Conservation (phyloP, 2,888 invertebrate species). For the Podabrus alpinus region DNA sequence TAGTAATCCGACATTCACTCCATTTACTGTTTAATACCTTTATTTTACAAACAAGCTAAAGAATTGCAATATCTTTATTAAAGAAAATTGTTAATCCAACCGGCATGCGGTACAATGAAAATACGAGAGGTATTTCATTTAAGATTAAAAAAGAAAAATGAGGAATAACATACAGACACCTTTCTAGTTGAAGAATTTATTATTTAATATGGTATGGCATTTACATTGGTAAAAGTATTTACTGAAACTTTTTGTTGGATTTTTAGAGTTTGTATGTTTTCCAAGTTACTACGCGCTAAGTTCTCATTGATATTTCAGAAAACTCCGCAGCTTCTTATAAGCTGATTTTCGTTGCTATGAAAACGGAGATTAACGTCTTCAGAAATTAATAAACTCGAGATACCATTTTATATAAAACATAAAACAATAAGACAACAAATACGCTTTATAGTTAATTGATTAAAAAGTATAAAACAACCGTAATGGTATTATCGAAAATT, state of each 20-base stretch:
- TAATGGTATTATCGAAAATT: not conserved
- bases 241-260: not conserved
- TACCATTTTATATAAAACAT: not conserved
- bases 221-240: not conserved
- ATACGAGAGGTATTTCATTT: not conserved
- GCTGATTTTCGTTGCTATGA: conserved; percentile 17
- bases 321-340: not conserved
- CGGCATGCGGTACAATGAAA: not conserved
- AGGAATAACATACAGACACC: not conserved
- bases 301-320: not conserved
- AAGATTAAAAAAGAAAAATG: not conserved
- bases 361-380: not conserved
- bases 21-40: not conserved
- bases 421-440: not conserved
- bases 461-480: not conserved
- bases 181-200: not conserved
- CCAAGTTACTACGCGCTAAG: not conserved
- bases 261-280: not conserved
- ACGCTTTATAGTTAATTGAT: not conserved
- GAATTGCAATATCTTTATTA: not conserved
- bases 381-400: not conserved
- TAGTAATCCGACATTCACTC: not conserved
- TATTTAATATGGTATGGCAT: not conserved
- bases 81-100: not conserved
- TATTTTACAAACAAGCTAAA: not conserved